These are phyloP conservation scores for Mycetomoellerius zeteki DNA, from an alignment of 1,140 invertebrate genomes.

Conservation along the genomic window DNA sequence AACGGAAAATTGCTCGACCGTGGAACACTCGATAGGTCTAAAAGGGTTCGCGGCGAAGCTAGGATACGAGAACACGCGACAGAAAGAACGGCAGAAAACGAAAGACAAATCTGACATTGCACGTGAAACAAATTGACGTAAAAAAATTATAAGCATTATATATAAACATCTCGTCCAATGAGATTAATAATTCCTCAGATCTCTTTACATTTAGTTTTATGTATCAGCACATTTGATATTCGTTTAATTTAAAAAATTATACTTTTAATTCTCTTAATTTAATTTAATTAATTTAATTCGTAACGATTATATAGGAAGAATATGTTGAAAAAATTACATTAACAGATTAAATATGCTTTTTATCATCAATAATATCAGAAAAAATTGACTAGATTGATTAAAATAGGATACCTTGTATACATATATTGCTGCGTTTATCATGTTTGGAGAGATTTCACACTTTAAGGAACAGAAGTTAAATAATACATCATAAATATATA, in stretches of 20 bases:
- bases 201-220: background rate
- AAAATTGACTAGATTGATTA: no score
- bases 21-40: slow-evolving; percentile 60
- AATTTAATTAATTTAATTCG: background rate
- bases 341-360: background rate
- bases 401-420: background rate
- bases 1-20: slow-evolving; percentile 68
- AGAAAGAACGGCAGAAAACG: slow-evolving; percentile 10
- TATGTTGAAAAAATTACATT: background rate
- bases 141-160: background rate
- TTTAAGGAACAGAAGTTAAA: slow-evolving; percentile 7
- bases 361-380: no score
- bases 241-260: background rate
- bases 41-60: slow-evolving; percentile 36
- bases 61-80: slow-evolving; percentile 22
- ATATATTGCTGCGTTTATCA: background rate
- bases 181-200: background rate
- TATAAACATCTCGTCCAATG: background rate
- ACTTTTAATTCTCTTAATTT: background rate
- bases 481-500: slow-evolving; percentile 4
- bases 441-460: background rate
- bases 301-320: background rate
- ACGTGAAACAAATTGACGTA: slow-evolving; percentile 13
- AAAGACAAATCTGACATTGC: background rate
- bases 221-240: no score